A percentile compares a stretch with the other conserved stretches of the same genome.
Conservation (phyloP, 2,113 vertebrate species). For the Leiothrix lutea region DNA sequence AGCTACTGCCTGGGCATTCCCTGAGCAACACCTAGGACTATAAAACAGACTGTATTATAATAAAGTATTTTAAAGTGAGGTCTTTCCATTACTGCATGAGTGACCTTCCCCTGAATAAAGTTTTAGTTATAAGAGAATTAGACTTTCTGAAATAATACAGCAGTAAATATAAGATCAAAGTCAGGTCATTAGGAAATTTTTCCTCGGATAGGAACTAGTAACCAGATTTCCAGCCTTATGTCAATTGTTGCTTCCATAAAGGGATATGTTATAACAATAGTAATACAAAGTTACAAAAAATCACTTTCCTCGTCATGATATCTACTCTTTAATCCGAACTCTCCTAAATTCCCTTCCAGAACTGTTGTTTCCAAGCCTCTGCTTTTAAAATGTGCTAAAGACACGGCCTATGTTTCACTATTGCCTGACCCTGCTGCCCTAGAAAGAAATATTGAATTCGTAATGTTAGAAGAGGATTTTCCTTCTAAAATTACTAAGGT, state of each 20-base stretch:
- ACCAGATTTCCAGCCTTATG: background rate
- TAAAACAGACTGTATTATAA: background rate
- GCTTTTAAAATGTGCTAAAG: background rate
- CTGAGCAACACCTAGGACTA: background rate
- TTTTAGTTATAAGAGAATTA: background rate
- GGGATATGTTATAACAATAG: background rate
- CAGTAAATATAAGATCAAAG: background rate
- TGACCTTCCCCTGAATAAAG: background rate
- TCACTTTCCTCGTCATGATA: background rate
- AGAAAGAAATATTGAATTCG: background rate
- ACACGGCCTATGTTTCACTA: background rate
- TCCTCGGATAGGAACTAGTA: background rate
- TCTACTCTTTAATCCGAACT: background rate
- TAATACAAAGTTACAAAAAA: background rate
- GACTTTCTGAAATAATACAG: background rate
- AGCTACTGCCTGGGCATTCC: background rate
- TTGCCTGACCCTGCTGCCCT: background rate
- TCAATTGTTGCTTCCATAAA: background rate
- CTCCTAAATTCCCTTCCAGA: background rate
- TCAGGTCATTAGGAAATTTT: background rate
- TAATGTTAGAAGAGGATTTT: background rate
- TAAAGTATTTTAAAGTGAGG: background rate
- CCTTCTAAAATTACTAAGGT: background rate
- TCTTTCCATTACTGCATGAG: background rate
- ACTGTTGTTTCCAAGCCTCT: background rate